Evolutionary conservation across 2,113 vertebrate species (phyloP).

Genomic region (Hippocampus comes): DNA sequence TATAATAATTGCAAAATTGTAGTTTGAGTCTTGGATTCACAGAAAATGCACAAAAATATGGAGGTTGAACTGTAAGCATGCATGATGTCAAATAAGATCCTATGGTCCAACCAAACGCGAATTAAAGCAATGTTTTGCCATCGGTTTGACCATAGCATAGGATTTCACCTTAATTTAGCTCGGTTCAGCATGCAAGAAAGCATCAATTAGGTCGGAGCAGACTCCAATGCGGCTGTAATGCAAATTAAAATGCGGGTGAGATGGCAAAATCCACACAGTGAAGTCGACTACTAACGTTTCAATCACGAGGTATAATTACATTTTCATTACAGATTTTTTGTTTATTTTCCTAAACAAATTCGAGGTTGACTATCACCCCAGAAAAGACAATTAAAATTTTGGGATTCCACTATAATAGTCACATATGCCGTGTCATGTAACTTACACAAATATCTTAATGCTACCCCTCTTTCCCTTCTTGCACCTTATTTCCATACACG

Average conservation of each 20-base stretch:
- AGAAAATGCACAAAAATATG: background rate
- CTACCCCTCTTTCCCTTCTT: slow-evolving; percentile 18
- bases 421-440: background rate
- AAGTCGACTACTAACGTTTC: background rate
- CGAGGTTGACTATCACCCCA: background rate
- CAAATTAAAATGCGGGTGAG: background rate
- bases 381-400: background rate
- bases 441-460: slow-evolving; percentile 18
- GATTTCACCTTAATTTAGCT: background rate
- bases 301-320: background rate
- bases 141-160: background rate
- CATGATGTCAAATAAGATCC: background rate
- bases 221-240: background rate
- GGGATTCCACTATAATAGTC: background rate
- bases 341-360: background rate
- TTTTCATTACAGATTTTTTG: background rate
- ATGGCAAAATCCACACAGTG: background rate
- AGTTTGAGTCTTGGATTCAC: background rate
- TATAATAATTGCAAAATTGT: background rate
- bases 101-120: no score
- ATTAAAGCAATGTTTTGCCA: no score
- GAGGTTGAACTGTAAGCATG: background rate
- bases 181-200: background rate
- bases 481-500: slow-evolving; percentile 17
- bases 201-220: background rate